Evolutionary conservation across 2,113 vertebrate genomes (phyloP), one percentile per base, ranked within the genome.

Genomic region (Rostratula benghalensis): DNA sequence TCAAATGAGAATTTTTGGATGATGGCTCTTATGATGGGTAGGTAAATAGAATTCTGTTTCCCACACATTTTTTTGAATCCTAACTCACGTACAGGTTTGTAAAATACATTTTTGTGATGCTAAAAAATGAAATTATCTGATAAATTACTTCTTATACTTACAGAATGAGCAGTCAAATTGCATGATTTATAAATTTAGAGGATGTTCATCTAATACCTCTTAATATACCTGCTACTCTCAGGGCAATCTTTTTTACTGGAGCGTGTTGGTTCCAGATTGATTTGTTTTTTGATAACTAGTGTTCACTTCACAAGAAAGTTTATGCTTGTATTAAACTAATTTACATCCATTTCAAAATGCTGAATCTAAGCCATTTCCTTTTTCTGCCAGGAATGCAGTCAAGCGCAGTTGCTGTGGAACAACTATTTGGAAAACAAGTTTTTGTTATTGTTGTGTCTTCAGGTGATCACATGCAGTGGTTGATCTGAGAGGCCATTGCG

Each of bases 141-240:
- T 75, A 10, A 93, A 88, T 95, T 90, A 33, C 64, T 87, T 86
- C 37, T 48, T 70, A 82, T 74, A 82, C 76, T 89, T 69, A 86
- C 12, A 82, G 31, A 95, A 70, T 41, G 69, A 96, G 83, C 30
- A 48, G 69, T 92, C 83, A 97, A 91, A 95, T 75, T 87, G 81
- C 13, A 4, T 75, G 88, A 97, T 90, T 95, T 93, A 93, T 87
- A 90, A 91, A 97, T 97, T 97, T 91, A 95, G 46, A 94, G 37
- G 76, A 91, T 96, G 83, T 90, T 97, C 95, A 96, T 87, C 48
- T 94, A 90, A 65, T 85, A 82, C 63, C 37, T 90, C 73, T 92
- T 79, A 93, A 61, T 41, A 23, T 82, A 95, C 61, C 74, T 71
- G 28, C 81, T 94, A 77, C 57, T 90, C 13, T 94, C 51, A 69